Conservation (phyloP, 2,113 vertebrate species). For the Heterotilapia buettikoferi region DNA sequence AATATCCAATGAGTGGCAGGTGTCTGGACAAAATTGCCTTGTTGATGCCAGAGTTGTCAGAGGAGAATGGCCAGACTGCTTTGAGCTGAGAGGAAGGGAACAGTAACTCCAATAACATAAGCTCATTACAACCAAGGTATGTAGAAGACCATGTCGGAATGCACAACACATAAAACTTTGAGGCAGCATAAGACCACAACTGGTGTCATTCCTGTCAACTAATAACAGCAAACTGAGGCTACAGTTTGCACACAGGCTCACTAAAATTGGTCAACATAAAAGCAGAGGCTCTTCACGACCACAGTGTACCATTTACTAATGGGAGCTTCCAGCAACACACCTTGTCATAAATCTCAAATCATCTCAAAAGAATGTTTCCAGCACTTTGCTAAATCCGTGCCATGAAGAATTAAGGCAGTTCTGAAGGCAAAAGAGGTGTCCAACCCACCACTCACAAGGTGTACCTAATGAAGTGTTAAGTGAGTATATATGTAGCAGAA, state of each 20-base stretch:
- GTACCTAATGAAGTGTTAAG: not conserved
- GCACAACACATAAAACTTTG: not conserved
- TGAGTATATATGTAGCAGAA: not conserved
- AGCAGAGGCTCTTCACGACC: rapidly evolving
- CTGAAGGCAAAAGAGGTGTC: not conserved
- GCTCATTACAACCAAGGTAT: not conserved
- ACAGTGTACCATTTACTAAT: not conserved
- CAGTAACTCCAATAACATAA: not conserved
- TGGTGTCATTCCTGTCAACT: not conserved
- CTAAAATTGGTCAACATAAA: not conserved
- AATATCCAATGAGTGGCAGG: not conserved
- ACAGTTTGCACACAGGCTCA: not conserved
- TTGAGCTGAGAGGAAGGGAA: not conserved
- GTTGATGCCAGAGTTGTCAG: not conserved
- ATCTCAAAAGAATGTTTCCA: not conserved
- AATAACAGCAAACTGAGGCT: not conserved
- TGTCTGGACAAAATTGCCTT: not conserved
- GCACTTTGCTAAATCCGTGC: not conserved
- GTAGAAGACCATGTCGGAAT: not conserved
- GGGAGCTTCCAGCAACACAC: not conserved
- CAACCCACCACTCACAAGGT: not conserved
- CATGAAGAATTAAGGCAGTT: not conserved
- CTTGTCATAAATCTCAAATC: not conserved
- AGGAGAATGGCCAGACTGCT: not conserved
- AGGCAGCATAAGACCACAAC: not conserved